Evolutionary conservation across 2,797 vertebrate species (phyloP), one percentile per base, ranked within the genome.

Genomic region (Notoglanidium macrostoma): DNA sequence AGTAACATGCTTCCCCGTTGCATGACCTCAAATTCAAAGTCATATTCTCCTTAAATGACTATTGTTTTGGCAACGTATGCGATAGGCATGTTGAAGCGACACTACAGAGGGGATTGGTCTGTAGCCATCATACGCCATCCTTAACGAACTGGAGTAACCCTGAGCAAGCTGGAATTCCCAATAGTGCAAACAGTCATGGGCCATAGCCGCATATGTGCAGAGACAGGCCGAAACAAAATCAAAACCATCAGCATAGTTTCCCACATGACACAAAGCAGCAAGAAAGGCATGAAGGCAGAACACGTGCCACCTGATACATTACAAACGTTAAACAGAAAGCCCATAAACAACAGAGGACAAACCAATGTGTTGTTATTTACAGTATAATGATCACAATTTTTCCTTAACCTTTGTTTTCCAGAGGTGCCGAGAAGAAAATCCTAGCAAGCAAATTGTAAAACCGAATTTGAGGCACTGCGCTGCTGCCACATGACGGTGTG

Each of bases 131-230:
- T 88, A 65, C 90, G 92, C 90, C 88, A 93, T 94, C 90, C 93
- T 91, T 93, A 92, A 94, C 90, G 91, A 92, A 90, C 90, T 89
- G 93, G 87, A 94, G 89, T 94, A 93, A 94, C 96, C 98, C 98
- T 98, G 98, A 98, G 98, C 96, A 95, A 96, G 94, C 94, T 93
- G 95, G 89, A 96, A 95, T 91, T 92, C 88, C 93, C 94, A 92
- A 95, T 94, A 97, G 97, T 97, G 97, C 97, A 97, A 97, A 97
- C 90, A 91, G 85, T 87, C 35, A 32, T 55, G 86, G 68, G 85
- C 86, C 70, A 84, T 35, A 86, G 61, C 55, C 74, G 73, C 61
- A 73, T 32, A 59, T 70, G 70, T 83, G 77, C 82, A 26, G 84
- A 84, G 81, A 85, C 29, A 57, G 85, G 81, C 72, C 26, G 23